phyloP scores from a whole-genome alignment of 2,113 vertebrate genomes.

The Charadrius vociferus region DNA sequence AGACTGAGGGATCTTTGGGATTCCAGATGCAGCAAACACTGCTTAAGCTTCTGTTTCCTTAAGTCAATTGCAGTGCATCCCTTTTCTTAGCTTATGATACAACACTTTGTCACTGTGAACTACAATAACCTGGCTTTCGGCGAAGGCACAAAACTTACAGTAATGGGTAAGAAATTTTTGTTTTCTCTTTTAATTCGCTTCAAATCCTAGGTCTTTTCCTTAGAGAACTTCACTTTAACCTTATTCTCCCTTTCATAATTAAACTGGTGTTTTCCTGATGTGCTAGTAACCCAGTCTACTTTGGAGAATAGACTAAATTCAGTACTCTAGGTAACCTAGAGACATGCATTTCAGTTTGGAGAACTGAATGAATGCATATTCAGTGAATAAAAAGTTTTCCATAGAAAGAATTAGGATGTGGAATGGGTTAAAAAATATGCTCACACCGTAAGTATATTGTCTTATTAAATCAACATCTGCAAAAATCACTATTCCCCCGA shows the following conservation, averaged over 20 bases:
- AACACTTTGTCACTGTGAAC: not conserved
- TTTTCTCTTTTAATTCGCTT: not conserved
- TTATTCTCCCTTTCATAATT: not conserved
- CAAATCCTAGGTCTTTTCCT: not conserved
- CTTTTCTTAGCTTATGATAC: not conserved
- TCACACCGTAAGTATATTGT: not conserved
- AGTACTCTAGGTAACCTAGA: conserved; percentile 49
- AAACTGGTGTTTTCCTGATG: not conserved
- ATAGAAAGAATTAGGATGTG: not conserved
- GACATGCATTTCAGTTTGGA: not conserved
- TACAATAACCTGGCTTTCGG: conserved; percentile 64
- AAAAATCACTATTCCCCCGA: not conserved
- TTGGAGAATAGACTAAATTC: conserved; percentile 59
- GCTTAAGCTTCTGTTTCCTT: not conserved
- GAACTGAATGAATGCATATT: not conserved
- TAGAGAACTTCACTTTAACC: not conserved
- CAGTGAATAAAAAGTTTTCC: not conserved
- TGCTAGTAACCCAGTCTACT: conserved; percentile 24
- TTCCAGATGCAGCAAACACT: not conserved
- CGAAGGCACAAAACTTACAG: conserved; percentile 79
- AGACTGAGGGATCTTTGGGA: not conserved
- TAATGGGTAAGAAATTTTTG: conserved; percentile 75
- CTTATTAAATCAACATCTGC: not conserved
- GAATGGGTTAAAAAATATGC: not conserved
- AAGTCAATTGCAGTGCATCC: not conserved